Percentiles rank a stretch among this genome's conserved stretches.
Conservation (phyloP, 2,113 vertebrate genomes). For the Hiodon alosoides region DNA sequence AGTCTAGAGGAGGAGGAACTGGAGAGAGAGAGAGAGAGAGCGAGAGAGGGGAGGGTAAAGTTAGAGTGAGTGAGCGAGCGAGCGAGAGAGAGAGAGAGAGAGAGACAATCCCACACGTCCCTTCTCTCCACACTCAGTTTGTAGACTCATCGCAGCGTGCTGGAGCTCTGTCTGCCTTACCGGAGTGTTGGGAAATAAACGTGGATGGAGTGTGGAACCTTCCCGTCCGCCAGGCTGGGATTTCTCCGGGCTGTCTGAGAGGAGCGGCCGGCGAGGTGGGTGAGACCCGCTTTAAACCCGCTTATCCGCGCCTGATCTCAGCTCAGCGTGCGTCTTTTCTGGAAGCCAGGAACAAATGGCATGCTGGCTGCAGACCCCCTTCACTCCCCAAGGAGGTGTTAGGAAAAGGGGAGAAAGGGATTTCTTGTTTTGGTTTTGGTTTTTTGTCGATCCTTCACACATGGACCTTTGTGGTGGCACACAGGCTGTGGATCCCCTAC, state of each 20-base stretch:
- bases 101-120: conserved; percentile 30
- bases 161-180: conserved; percentile 15
- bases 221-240: not conserved
- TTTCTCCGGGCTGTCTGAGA: not conserved
- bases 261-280: conserved; percentile 11
- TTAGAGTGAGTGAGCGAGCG: not conserved
- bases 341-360: not conserved
- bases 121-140: conserved; percentile 15
- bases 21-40: conserved; percentile 38
- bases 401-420: not conserved
- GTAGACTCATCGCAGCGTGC: conserved; percentile 21
- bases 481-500: not conserved
- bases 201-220: conserved; percentile 2
- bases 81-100: conserved; percentile 7
- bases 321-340: not conserved
- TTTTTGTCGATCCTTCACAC: not conserved
- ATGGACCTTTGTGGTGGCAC: not conserved
- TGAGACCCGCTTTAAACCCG: not conserved
- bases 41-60: conserved; percentile 19
- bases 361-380: not conserved
- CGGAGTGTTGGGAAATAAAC: conserved; percentile 1
- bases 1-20: conserved; percentile 52
- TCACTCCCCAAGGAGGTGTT: not conserved
- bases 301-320: not conserved
- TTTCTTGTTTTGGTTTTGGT: not conserved